phyloP scores from a whole-genome alignment of 2,888 invertebrate species.

The Myopa tessellatipennis region DNA sequence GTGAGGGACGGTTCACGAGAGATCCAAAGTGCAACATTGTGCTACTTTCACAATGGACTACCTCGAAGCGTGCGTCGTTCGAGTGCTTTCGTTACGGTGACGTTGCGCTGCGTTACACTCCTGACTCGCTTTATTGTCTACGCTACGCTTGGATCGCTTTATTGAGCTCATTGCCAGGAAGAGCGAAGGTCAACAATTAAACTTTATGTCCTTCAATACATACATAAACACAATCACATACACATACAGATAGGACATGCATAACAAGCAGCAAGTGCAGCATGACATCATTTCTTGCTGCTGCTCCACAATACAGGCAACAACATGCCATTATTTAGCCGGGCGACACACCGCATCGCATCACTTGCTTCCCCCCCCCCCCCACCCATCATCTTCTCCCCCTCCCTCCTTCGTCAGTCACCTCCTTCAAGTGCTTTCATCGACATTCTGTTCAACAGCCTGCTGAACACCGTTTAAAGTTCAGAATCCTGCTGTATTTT shows the following conservation, averaged over 20 bases:
- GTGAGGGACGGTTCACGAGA: no score
- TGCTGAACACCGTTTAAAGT: constrained; percentile 27
- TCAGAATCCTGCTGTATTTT: constrained; percentile 25
- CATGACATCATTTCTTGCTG: not conserved
- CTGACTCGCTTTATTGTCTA: not conserved
- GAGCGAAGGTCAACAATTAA: constrained; percentile 36
- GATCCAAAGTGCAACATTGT: no score
- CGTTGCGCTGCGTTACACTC: not conserved
- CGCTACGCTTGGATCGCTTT: not conserved
- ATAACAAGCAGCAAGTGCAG: not conserved
- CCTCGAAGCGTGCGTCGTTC: no score
- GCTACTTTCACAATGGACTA: no score
- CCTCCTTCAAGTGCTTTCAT: not conserved
- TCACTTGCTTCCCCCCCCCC: not conserved
- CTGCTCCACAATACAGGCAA: not conserved
- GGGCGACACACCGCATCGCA: not conserved
- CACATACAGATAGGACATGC: not conserved
- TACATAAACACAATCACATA: not conserved
- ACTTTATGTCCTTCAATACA: constrained; percentile 2
- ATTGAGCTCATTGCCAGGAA: constrained; percentile 3
- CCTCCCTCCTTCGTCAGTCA: not conserved
- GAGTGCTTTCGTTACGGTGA: not conserved
- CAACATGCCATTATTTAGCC: not conserved
- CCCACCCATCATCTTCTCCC: not conserved
- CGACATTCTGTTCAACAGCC: not conserved